A percentile compares a stretch with the other conserved stretches of the same genome.
Conservation (phyloP, 1,140 invertebrate species). For the Brachionus asplanchnoidis region DNA sequence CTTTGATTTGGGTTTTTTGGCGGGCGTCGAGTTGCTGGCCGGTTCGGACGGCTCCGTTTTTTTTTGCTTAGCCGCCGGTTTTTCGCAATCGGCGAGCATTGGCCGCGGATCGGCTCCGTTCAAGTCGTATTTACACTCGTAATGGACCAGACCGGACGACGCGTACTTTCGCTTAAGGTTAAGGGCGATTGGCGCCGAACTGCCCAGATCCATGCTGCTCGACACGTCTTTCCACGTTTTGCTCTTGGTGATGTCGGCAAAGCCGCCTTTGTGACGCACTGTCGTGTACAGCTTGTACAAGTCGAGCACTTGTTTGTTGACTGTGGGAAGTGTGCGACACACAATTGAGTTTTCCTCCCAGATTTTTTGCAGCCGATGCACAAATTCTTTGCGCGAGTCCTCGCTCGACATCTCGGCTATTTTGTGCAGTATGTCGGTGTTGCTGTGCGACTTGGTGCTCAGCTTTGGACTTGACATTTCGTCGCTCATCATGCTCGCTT, state of each 20-base stretch:
- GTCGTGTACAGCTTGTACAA: slow-evolving; percentile 87
- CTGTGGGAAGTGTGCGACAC: slow-evolving; percentile 68
- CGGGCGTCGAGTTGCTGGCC: slow-evolving; percentile 44
- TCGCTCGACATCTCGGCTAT: slow-evolving; percentile 8
- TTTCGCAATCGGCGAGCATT: slow-evolving; percentile 76
- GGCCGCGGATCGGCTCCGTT: slow-evolving; percentile 89
- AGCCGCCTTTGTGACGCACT: slow-evolving; percentile 90
- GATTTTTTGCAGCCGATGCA: not conserved
- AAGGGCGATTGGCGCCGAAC: slow-evolving; percentile 91
- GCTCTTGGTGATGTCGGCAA: slow-evolving; percentile 93
- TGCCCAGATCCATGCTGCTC: slow-evolving; percentile 81
- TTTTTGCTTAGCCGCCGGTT: not conserved
- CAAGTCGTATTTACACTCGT: slow-evolving; percentile 91
- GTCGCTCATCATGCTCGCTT: slow-evolving; percentile 35
- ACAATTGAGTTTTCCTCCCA: slow-evolving; percentile 35
- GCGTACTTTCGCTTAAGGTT: slow-evolving; percentile 94
- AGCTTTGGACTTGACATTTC: slow-evolving; percentile 5
- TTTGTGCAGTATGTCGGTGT: not conserved
- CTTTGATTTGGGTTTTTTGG: slow-evolving; percentile 43
- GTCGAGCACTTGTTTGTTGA: slow-evolving; percentile 95
- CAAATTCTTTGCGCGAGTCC: slow-evolving; percentile 24
- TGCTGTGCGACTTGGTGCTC: not conserved
- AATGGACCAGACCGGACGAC: slow-evolving; percentile 80
- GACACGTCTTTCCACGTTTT: slow-evolving; percentile 98
- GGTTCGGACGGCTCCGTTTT: not conserved